Base-by-base conservation (phyloP, 2,113 vertebrate genomes). In the Tursiops truncatus region DNA sequence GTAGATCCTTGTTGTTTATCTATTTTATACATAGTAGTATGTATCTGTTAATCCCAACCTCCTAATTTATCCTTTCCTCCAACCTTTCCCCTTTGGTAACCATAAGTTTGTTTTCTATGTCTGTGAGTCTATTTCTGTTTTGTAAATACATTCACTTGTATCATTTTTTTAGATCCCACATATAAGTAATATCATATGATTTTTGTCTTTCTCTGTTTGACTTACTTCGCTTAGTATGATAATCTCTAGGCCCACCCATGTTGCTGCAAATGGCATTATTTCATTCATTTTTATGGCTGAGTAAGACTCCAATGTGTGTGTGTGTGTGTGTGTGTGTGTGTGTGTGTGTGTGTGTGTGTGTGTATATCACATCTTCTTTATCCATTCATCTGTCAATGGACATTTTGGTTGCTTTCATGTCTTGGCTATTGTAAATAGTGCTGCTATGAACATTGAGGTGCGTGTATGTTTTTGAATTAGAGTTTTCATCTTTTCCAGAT, bases 181-280 rank as follows among this genome's bases (percentile, higher is more conserved):
- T 53, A n/a, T n/a, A 53, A 50, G 31, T 56, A 20, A 56, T n/a
- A n/a, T 18, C 33, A 23, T n/a, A 56, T 44, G 38, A 73, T 79
- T 12, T 2, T 53, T n/a, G 53, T 79, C 12, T 56, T 56, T 79
- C 47, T n/a, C 76, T 79, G 28, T 76, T 47, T 31, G 31, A 77
- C 44, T 77, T 53, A 79, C 47, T 79, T 79, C 31, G 4, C 6
- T 53, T 79, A 56, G 18, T 56, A 79, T 3, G 18, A n/a, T n/a
- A 56, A 53, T n/a, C 31, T 79, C 76, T 79, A 79, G 10, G 50
- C n/a, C 47, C 12, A n/a, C 4, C 31, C 47, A 23, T 56, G 11
- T 63, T 79, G 76, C 18, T 79, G 47, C 76, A 79, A 77, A 50
- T n/a, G 31, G 31, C 76, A 56, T n/a, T 56, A 79, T 79, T 79